Percentiles rank a stretch among this genome's conserved stretches.
Conservation (phyloP, 1,140 invertebrate genomes). For the Drosophila grimshawi region DNA sequence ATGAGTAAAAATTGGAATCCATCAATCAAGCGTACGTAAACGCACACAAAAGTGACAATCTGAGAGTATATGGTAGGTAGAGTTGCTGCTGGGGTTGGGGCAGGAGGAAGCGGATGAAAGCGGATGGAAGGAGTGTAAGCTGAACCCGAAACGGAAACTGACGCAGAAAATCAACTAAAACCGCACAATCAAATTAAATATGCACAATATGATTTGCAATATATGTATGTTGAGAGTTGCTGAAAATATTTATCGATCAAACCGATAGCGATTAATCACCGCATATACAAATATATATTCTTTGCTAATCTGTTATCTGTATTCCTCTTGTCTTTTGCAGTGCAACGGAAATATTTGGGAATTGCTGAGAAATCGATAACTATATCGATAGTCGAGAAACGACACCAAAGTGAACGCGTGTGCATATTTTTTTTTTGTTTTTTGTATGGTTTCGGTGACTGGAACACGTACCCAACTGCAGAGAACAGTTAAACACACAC, state of each 20-base stretch:
- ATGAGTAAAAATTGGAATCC: conserved; percentile 77
- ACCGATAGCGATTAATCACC: no score
- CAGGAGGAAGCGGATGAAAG: conserved; percentile 5
- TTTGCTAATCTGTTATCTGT: background rate
- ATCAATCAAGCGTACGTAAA: conserved; percentile 76
- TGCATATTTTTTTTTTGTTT: conserved; percentile 37
- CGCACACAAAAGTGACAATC: conserved; percentile 75
- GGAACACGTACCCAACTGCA: conserved; percentile 14
- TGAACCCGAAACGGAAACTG: background rate
- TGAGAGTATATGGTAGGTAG: conserved; percentile 2
- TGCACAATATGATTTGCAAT: background rate
- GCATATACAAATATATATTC: background rate
- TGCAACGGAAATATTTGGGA: background rate
- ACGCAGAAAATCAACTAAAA: background rate
- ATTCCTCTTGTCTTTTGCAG: conserved; percentile 24
- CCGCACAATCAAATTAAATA: conserved; percentile 26
- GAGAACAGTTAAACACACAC: conserved; percentile 5
- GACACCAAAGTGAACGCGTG: conserved; percentile 17
- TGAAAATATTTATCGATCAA: background rate
- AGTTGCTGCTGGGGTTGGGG: background rate
- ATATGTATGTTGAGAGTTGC: no score
- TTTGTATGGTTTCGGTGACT: conserved; percentile 33
- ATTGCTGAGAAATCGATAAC: conserved; percentile 1
- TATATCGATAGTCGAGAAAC: background rate
- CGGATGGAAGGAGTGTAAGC: background rate